phyloP scores from a whole-genome alignment of 2,797 vertebrate species.

The Antrozous pallidus region DNA sequence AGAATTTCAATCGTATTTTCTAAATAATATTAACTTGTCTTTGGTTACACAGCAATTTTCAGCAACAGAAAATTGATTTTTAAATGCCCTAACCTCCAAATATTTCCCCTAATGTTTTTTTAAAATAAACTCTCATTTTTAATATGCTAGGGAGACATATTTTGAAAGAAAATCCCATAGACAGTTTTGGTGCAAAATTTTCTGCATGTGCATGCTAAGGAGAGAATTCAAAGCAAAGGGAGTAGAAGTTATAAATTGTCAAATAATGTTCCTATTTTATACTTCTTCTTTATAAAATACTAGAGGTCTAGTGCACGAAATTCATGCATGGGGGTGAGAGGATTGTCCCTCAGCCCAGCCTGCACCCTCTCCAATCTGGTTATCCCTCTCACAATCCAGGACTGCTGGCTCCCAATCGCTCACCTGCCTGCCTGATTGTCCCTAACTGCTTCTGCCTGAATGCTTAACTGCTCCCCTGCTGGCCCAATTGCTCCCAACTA shows the following conservation, averaged over 20 bases:
- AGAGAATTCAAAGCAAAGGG: background rate
- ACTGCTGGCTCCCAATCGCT: too few relatives aligned
- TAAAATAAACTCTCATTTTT: background rate
- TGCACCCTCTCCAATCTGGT: too few relatives aligned
- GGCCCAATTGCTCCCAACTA: too few relatives aligned
- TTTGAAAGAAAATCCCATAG: background rate
- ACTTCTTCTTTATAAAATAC: background rate
- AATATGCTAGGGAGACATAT: background rate
- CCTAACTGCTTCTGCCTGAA: too few relatives aligned
- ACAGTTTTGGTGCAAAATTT: slow-evolving; percentile 2
- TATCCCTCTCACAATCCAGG: too few relatives aligned
- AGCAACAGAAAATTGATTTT: slow-evolving; percentile 12
- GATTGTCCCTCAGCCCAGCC: too few relatives aligned
- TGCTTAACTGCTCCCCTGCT: too few relatives aligned
- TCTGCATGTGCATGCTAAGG: background rate
- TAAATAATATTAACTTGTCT: background rate
- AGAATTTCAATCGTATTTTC: background rate
- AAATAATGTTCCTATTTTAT: background rate
- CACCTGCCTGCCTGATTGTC: too few relatives aligned
- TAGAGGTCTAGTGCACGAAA: too few relatives aligned
- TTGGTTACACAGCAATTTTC: background rate
- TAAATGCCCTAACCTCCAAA: background rate
- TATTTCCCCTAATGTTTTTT: background rate
- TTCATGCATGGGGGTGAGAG: too few relatives aligned
- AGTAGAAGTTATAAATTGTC: background rate